Conservation (phyloP, 2,113 vertebrate genomes). For the Tamias sibiricus region DNA sequence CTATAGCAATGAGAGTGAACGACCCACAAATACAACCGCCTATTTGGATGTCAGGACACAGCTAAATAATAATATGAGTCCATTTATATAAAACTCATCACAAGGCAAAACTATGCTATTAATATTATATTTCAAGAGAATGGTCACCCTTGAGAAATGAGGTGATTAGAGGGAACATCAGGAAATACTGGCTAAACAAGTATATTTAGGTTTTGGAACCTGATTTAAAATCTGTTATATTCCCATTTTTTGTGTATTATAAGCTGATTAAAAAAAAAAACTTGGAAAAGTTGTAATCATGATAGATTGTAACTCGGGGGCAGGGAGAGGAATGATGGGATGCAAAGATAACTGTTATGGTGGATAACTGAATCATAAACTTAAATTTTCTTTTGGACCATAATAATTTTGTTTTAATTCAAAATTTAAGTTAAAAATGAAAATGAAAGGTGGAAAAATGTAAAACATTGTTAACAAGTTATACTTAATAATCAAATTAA, state of each 20-base stretch:
- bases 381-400: background rate
- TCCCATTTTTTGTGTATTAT: background rate
- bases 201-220: background rate
- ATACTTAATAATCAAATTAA: background rate
- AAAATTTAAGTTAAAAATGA: background rate
- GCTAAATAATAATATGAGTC: background rate
- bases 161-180: background rate
- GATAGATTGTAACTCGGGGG: background rate
- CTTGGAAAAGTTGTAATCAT: background rate
- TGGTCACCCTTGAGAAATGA: background rate
- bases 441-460: background rate
- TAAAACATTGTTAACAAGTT: background rate
- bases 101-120: background rate
- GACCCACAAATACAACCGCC: background rate
- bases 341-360: background rate
- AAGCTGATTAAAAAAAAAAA: background rate
- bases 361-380: background rate
- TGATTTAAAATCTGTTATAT: background rate
- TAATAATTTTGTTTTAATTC: slow-evolving; percentile 6
- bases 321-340: background rate
- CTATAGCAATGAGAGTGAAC: background rate
- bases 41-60: background rate
- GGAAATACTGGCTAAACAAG: background rate
- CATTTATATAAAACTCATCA: background rate
- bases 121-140: background rate